Evolutionary conservation across 2,888 invertebrate species (phyloP).

Genomic region (Amphipoea lucens): DNA sequence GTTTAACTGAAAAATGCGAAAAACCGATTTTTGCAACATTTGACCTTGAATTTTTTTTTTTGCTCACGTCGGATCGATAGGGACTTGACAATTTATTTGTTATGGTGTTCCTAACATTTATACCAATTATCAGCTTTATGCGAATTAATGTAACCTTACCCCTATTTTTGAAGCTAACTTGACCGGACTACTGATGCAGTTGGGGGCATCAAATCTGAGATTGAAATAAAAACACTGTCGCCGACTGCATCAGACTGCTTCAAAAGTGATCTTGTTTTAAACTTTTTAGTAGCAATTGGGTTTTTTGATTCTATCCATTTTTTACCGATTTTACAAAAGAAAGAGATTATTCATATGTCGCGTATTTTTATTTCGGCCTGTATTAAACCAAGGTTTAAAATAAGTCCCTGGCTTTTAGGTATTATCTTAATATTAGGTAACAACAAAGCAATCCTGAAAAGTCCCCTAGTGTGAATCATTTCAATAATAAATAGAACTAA

Average conservation of each 20-base stretch:
- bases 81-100: too few species aligned
- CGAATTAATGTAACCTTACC: too few species aligned
- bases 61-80: too few species aligned
- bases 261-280: background rate
- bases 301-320: background rate
- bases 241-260: background rate
- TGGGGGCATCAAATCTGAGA: background rate
- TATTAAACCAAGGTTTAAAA: background rate
- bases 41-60: too few species aligned
- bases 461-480: background rate
- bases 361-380: background rate
- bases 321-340: background rate
- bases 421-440: background rate
- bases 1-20: too few species aligned
- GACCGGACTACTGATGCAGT: too few species aligned
- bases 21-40: too few species aligned
- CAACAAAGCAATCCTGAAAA: slow-evolving; percentile 15
- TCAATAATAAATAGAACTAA: background rate
- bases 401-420: background rate
- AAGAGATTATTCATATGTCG: background rate
- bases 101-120: too few species aligned
- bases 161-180: too few species aligned
- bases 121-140: too few species aligned
- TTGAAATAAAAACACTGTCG: background rate
- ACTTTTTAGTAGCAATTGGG: background rate